Percentiles rank a stretch among this genome's conserved stretches.
Conservation (phyloP, 2,888 invertebrate genomes). For the Phytoseiulus persimilis region DNA sequence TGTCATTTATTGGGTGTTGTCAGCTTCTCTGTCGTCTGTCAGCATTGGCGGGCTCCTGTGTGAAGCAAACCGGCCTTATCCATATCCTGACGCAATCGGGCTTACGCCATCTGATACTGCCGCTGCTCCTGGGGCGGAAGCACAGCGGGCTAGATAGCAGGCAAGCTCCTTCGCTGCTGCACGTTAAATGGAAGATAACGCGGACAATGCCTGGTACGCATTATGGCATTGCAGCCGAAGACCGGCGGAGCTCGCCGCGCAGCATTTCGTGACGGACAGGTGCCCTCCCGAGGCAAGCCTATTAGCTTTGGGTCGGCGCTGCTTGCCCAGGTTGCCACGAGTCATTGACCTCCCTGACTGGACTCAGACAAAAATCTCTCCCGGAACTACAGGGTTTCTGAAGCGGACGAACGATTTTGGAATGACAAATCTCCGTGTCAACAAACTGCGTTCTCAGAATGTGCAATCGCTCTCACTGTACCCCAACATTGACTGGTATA, state of each 20-base stretch:
- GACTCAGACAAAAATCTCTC: no score
- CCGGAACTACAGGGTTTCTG: no score
- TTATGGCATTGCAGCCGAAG: not conserved
- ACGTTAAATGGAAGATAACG: not conserved
- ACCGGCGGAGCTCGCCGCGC: not conserved
- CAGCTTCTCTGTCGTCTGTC: not conserved
- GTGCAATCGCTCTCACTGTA: no score
- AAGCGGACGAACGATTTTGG: no score
- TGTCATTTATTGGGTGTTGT: not conserved
- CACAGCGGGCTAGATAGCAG: not conserved
- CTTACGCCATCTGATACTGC: not conserved
- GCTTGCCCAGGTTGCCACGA: not conserved
- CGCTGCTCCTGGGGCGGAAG: not conserved
- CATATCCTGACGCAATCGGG: not conserved
- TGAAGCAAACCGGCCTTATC: not conserved
- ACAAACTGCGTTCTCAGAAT: no score
- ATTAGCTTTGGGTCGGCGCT: not conserved
- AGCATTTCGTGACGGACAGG: not conserved
- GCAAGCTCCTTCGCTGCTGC: not conserved
- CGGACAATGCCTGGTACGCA: not conserved
- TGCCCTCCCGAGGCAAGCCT: not conserved
- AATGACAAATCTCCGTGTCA: no score
- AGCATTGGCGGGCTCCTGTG: not conserved
- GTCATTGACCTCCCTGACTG: no score
- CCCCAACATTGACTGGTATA: no score